Evolutionary conservation across 2,888 invertebrate species (phyloP), one percentile per base, ranked within the genome.

Genomic region (Mesochorus sp.): DNA sequence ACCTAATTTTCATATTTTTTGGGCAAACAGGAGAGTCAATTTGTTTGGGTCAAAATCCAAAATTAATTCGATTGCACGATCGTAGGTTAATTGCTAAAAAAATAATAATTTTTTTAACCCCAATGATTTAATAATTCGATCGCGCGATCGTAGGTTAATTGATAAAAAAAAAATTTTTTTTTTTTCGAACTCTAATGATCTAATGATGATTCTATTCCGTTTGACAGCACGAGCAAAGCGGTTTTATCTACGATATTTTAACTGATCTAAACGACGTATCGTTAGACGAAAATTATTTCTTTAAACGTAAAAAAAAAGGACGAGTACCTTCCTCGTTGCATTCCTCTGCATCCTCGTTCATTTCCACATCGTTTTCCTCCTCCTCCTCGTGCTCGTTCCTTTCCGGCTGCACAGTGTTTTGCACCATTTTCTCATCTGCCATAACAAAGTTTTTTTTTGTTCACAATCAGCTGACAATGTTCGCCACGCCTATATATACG

Each of bases 371-470:
- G 28, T 80, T 80, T 19, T 81, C 66, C 21, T 72, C 72, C 31
- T 74, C 62, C 28, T 80, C 62, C 44, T n/a, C n/a, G n/a, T 51
- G 66, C 51, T 83, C 80, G 62, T 82, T 84, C 75, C 85, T 83
- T 24, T 79, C 67, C 2, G 87, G 86, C 14, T 85, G 76, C 3
- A 85, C 80, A 76, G 87, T 84, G 66, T 87, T 82, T 37, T 84
- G 83, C 37, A 87, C 87, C 88, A 88, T 88, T 67, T 85, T 86
- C 83, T 85, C 80, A 68, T 85, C 87, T 84, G 87, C 55, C 66
- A 70, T 71, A 62, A 12, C 47, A 8, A 24, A 24, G 39, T 55
- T 64, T 64, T 61, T 26, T 12, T 14, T 51, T 55, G 14, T 49
- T 6, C 26, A 6, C 37, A 74, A 80, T 78, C 76, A 80, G 74